Percentiles rank a stretch among this genome's conserved stretches.
Evolutionary conservation across 1,140 invertebrate genomes (phyloP).

Genomic region (Rhizoglyphus robini): DNA sequence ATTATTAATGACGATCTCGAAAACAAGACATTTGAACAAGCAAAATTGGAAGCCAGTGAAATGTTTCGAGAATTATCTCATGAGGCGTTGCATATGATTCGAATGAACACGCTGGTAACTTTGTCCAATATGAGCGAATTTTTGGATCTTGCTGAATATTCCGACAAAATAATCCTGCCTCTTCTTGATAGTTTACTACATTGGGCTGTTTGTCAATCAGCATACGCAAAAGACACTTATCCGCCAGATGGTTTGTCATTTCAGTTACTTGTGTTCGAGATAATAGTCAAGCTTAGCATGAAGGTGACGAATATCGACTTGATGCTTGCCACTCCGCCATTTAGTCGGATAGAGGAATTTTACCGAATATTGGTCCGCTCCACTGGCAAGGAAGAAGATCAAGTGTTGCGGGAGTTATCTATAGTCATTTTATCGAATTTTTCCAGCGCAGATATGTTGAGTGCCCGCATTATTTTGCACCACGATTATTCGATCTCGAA

Average conservation of each 20-base stretch:
- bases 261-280: constrained; percentile 81
- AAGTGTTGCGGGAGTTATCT: constrained; percentile 84
- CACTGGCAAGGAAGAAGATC: constrained; percentile 69
- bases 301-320: constrained; percentile 93
- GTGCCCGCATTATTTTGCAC: constrained; percentile 70
- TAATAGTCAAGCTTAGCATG: constrained; percentile 92
- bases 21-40: constrained; percentile 19
- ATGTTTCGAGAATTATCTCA: constrained; percentile 64
- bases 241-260: constrained; percentile 63
- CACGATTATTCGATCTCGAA: constrained; percentile 65
- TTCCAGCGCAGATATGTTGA: constrained; percentile 72
- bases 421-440: constrained; percentile 77
- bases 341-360: constrained; percentile 71
- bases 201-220: constrained; percentile 87
- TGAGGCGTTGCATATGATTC: constrained; percentile 75
- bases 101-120: constrained; percentile 84
- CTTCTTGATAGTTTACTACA: constrained; percentile 83
- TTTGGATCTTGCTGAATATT: constrained; percentile 65
- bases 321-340: constrained; percentile 91
- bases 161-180: constrained; percentile 79
- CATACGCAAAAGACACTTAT: constrained; percentile 83
- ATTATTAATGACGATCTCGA: not conserved
- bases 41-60: constrained; percentile 21
- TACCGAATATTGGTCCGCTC: constrained; percentile 71
- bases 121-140: constrained; percentile 84